A percentile compares a stretch with the other conserved stretches of the same genome.
Conservation (phyloP, 2,113 vertebrate genomes). For the Tonatia bakeri region DNA sequence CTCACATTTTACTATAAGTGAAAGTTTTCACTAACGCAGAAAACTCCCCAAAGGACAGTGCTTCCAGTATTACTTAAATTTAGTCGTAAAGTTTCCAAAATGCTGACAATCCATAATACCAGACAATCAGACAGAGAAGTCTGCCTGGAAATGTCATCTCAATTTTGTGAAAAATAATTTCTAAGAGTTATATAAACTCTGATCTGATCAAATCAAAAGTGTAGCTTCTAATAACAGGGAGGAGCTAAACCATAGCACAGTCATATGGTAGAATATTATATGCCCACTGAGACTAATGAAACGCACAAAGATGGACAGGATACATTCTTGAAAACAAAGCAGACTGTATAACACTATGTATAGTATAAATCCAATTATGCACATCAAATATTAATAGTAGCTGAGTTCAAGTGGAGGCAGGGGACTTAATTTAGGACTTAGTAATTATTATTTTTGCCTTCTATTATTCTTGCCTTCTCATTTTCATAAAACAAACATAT, state of each 20-base stretch:
- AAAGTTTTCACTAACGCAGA: slow-evolving; percentile 8
- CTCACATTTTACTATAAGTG: slow-evolving; percentile 11
- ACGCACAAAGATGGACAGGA: not conserved
- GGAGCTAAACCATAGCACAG: not conserved
- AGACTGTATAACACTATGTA: not conserved
- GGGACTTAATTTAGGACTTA: not conserved
- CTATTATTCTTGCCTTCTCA: not conserved
- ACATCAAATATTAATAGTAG: not conserved
- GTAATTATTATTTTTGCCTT: not conserved
- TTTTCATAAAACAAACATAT: not conserved
- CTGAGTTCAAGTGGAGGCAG: not conserved
- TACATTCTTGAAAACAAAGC: not conserved
- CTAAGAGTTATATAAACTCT: not conserved
- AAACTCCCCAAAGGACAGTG: not conserved
- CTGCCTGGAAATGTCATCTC: not conserved
- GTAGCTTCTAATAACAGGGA: not conserved
- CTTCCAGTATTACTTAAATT: slow-evolving; percentile 41
- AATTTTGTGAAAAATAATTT: slow-evolving; percentile 6
- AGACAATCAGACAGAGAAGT: not conserved
- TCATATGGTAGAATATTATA: not conserved
- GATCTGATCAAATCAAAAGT: not conserved
- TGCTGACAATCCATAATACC: not conserved
- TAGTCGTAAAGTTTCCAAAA: not conserved
- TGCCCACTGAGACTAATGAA: not conserved
- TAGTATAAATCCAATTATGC: not conserved